Base-by-base conservation (phyloP, 2,888 invertebrate species). In the Leistus spinibarbis region DNA sequence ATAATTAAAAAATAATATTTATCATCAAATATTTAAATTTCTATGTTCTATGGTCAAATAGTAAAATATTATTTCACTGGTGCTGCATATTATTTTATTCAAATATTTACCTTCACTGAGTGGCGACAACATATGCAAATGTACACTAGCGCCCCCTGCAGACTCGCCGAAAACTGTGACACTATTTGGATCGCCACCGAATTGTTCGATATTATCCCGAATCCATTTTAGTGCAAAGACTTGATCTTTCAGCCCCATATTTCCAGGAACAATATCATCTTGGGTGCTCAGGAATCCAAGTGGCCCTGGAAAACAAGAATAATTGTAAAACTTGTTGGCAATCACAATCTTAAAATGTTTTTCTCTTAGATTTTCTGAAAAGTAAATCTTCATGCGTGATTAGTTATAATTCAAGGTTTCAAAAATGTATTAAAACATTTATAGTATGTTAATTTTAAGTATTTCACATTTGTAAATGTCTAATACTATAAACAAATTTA, bases 191-290 rank as follows among this genome's bases (percentile, higher is more conserved):
- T 86, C 81, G 3, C 86, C 86, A 2, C 86, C 86, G 77, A 86
- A 86, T 67, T 80, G 78, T 20, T 78, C 79, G 27, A 85, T 84
- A 77, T 86, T 86, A 1, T 82, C 79, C 54, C 83, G 80, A 0
- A 84, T 79, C 86, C 86, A 86, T 77, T 81, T 81, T 62, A 86
- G 69, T 3, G 85, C 86, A 19, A 85, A 63, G 54, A 78, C 81
- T 80, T 86, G 86, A 79, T 86, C 86, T 77, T 86, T 86, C 69
- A 86, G 77, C 0, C 86, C 86, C 76, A 85, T 85, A 76, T 86
- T 86, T 19, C 86, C 86, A 1, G 86, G 85, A 4, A 83, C 82
- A 3, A 81, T 80, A 69, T 82, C 81, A 77, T 86, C 86, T 27
- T 83, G 83, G 1, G 84, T 84, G 69, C 81, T 82, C 63, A 83